phyloP scores from a whole-genome alignment of 2,113 vertebrate genomes.

The Monarcha castaneiventris region DNA sequence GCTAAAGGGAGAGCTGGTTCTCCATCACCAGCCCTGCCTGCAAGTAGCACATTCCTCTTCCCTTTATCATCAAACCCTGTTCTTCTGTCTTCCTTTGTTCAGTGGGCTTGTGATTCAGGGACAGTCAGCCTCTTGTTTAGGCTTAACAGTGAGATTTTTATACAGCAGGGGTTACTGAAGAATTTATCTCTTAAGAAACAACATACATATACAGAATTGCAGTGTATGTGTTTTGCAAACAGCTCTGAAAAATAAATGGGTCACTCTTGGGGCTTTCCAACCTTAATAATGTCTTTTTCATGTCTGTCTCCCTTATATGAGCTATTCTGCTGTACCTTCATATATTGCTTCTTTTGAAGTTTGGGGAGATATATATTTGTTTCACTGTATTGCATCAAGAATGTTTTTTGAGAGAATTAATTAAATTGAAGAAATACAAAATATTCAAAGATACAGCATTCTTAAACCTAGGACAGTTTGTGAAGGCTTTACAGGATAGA shows the following conservation, averaged over 20 bases:
- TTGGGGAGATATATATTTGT: background rate
- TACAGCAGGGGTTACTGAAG: background rate
- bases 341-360: background rate
- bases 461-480: background rate
- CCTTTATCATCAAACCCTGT: background rate
- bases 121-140: background rate
- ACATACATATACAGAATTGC: background rate
- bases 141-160: background rate
- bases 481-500: background rate
- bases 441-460: background rate
- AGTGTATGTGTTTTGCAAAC: background rate
- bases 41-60: background rate
- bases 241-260: background rate
- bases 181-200: slow-evolving; percentile 1
- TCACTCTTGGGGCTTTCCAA: background rate
- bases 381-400: background rate
- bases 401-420: background rate
- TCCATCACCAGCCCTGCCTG: background rate
- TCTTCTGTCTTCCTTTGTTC: background rate
- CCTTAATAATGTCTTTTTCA: background rate
- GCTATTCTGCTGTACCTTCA: background rate
- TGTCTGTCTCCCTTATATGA: background rate
- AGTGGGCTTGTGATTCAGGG: background rate
- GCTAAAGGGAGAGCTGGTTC: background rate
- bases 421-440: background rate